Percentiles rank a stretch among this genome's conserved stretches.
Evolutionary conservation across 2,113 vertebrate species (phyloP).

Genomic region (Eulacestoma nigropectus): DNA sequence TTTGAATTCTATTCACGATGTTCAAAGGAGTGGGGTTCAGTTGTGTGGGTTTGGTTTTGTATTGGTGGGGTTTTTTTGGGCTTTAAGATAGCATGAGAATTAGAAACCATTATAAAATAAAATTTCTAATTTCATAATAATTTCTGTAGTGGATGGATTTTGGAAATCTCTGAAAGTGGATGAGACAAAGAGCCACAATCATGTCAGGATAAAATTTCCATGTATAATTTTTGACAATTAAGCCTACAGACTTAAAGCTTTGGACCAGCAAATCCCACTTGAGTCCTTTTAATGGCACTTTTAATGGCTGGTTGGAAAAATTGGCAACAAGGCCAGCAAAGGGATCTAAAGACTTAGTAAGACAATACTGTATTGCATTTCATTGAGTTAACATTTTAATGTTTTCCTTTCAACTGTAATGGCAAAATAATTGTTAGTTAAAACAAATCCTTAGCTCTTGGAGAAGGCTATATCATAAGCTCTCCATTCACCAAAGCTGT

Average conservation of each 20-base stretch:
- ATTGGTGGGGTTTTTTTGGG: neutral
- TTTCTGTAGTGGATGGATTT: neutral
- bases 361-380: conserved; percentile 1
- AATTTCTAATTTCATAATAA: neutral
- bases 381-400: conserved; percentile 22
- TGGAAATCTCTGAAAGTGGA: neutral
- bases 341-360: conserved; percentile 45
- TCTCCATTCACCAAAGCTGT: neutral
- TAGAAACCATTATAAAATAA: neutral
- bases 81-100: neutral
- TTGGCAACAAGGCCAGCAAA: neutral
- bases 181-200: neutral
- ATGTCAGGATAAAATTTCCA: neutral
- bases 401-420: conserved; percentile 30
- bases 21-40: neutral
- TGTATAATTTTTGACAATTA: neutral
- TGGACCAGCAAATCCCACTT: neutral
- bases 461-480: neutral
- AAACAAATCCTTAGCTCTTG: conserved; percentile 23
- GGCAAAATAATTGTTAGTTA: conserved; percentile 26
- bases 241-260: neutral
- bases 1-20: neutral
- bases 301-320: neutral
- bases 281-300: neutral
- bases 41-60: neutral